Conservation (phyloP, 2,888 invertebrate species). For the Hartigia nigra region DNA sequence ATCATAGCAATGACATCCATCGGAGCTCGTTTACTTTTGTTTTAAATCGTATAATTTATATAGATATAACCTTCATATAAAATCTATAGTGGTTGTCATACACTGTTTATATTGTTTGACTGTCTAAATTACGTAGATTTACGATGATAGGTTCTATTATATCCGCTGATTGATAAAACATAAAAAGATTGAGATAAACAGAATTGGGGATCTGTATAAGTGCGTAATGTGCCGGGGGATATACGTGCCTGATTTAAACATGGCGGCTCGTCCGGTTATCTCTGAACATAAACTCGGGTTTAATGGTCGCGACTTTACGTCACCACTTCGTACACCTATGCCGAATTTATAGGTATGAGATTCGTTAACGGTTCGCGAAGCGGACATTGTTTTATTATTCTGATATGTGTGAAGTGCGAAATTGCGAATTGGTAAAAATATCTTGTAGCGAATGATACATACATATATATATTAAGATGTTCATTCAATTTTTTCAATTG, state of each 20-base stretch:
- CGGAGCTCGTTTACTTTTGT: too few relatives aligned
- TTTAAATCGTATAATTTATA: too few relatives aligned
- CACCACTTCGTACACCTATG: slow-evolving; percentile 22
- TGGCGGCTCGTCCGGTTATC: slow-evolving; percentile 15
- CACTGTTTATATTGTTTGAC: too few relatives aligned
- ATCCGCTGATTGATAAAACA: neutral
- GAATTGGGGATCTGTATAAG: neutral
- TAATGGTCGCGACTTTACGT: slow-evolving; percentile 30
- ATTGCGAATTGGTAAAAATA: too few relatives aligned
- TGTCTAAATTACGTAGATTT: neutral
- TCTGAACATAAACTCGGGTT: slow-evolving; percentile 29
- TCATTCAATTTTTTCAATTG: neutral
- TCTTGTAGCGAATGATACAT: too few relatives aligned
- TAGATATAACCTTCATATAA: too few relatives aligned
- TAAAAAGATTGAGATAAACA: neutral
- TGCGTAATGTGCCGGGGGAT: neutral
- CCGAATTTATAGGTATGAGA: neutral
- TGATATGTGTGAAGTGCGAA: too few relatives aligned
- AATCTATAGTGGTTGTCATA: too few relatives aligned
- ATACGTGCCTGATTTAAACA: neutral
- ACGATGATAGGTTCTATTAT: neutral
- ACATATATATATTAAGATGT: too few relatives aligned
- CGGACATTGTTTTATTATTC: too few relatives aligned
- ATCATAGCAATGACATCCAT: too few relatives aligned
- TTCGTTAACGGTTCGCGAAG: too few relatives aligned